These are phyloP conservation scores for Nicator chloris DNA, from an alignment of 2,113 vertebrate genomes.

Conservation along the genomic window DNA sequence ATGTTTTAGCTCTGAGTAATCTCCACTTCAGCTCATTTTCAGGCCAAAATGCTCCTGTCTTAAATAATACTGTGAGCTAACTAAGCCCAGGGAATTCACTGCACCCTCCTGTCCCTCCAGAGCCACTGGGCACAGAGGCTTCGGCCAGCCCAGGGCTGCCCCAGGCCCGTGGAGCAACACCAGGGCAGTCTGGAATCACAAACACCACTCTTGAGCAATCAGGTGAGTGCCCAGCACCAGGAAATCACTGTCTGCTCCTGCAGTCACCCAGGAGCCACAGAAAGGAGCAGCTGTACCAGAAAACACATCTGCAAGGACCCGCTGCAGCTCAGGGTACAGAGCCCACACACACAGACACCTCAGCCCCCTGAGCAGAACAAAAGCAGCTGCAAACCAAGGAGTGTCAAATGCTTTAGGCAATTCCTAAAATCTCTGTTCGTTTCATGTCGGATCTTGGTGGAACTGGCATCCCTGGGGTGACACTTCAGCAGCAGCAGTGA, in stretches of 20 bases:
- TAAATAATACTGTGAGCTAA: neutral
- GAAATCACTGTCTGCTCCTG: neutral
- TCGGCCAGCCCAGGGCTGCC: neutral
- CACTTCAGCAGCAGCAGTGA: neutral
- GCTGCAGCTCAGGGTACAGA: neutral
- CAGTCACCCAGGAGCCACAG: neutral
- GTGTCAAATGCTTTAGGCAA: rapidly evolving
- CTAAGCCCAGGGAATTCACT: neutral
- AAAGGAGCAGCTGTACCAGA: neutral
- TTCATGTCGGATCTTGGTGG: rapidly evolving
- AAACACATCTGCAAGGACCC: neutral
- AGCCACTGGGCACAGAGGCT: neutral
- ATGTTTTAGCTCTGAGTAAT: neutral
- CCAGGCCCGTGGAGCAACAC: neutral
- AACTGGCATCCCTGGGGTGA: neutral
- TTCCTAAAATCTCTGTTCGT: neutral
- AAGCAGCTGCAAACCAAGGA: neutral
- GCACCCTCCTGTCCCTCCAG: neutral
- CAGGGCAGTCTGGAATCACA: neutral
- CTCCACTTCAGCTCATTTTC: neutral
- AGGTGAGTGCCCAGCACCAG: neutral
- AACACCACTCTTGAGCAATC: neutral
- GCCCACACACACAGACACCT: neutral
- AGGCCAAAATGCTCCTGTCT: neutral
- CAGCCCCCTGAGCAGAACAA: neutral